Conservation (phyloP, 2,113 vertebrate species). For the Chitala chitala region DNA sequence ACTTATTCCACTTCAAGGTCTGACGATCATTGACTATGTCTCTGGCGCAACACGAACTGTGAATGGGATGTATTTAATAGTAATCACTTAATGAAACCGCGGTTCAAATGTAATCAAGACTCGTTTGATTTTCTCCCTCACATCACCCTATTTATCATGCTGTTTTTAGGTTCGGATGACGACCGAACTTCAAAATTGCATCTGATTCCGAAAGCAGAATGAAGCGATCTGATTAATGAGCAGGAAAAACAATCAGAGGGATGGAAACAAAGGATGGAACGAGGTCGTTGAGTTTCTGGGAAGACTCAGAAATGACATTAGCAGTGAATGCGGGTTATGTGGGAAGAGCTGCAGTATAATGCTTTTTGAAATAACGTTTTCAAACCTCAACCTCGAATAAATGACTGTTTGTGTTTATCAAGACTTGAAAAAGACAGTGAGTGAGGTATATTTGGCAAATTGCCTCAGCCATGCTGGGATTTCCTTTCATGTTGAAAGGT, state of each 20-base stretch:
- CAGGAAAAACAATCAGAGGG: background rate
- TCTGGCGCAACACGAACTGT: background rate
- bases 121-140: background rate
- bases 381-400: too few relatives aligned
- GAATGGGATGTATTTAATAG: conserved; percentile 17
- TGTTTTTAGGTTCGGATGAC: conserved; percentile 8
- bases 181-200: conserved; percentile 16
- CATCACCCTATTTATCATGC: conserved; percentile 9
- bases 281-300: background rate
- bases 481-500: too few relatives aligned
- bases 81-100: conserved; percentile 23
- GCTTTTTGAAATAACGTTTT: background rate
- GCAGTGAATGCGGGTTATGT: background rate
- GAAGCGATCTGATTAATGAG: conserved; percentile 26
- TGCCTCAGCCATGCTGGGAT: too few relatives aligned
- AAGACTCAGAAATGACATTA: background rate
- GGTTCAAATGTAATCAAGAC: conserved; percentile 20
- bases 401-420: too few relatives aligned
- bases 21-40: background rate
- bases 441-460: too few relatives aligned
- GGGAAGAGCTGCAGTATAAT: too few relatives aligned
- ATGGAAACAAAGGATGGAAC: background rate
- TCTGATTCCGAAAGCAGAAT: conserved; percentile 22
- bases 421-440: too few relatives aligned
- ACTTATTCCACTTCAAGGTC: background rate